Base-by-base conservation (phyloP, 2,797 vertebrate species). In the Columba guinea region DNA sequence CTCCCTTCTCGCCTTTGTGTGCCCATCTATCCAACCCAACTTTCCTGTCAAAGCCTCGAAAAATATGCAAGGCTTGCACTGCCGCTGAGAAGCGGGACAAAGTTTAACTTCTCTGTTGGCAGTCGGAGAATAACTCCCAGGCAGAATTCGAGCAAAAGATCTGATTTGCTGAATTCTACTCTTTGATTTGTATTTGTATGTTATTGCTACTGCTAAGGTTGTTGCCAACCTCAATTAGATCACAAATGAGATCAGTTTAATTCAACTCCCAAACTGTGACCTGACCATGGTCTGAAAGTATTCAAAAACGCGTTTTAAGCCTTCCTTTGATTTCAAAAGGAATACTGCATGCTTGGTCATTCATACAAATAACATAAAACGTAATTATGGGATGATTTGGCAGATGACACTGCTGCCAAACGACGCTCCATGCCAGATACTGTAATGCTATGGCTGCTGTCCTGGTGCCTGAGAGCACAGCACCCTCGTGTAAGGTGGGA, bases 351-450 rank as follows among this genome's bases (percentile, higher is more conserved):
- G 97, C 98, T 97, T 98, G 98, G 96, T 97, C 95, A 94, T 98
- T 98, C 98, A 97, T 97, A 98, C 97, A 97, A 98, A 98, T 98
- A 98, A 98, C 97, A 98, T 98, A 98, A 98, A 98, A 97, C 97
- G 98, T 98, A 97, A 98, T 98, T 98, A 98, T 97, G 98, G 98
- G 97, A 97, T 98, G 98, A 98, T 98, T 97, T 98, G 98, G 97
- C 98, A 98, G 97, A 97, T 96, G 97, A 97, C 91, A 94, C 92
- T 96, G 96, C 97, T 97, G 97, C 97, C 97, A 98, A 98, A 96
- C 90, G 90, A 89, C 69, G 79, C 94, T 97, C 97, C 98, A 90
- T 95, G 98, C 97, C 98, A 98, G 97, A 96, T 85, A 63, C 97
- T 95, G 96, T 94, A 90, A 96, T 52, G 88, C 96, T 92, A 41